phyloP scores from a whole-genome alignment of 2,113 vertebrate genomes.

The Microcebus tavaratra region DNA sequence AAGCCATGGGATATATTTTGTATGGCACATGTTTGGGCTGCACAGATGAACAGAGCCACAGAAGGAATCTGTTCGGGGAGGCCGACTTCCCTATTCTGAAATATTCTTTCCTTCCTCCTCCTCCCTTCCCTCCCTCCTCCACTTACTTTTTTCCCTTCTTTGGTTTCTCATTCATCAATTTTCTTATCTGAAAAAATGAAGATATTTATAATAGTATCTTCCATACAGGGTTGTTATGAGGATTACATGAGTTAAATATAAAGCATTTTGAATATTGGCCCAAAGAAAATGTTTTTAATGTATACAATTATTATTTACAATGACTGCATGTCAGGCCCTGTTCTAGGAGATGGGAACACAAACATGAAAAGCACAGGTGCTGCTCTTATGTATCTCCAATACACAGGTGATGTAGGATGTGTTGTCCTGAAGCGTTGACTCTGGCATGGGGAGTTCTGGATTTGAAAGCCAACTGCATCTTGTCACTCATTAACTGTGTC shows the following conservation, averaged over 20 bases:
- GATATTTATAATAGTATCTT: background rate
- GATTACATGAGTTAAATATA: background rate
- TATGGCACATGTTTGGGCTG: background rate
- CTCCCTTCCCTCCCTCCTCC: background rate
- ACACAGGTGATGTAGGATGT: background rate
- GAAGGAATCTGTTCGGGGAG: background rate
- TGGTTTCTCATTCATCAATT: background rate
- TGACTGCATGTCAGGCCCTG: background rate
- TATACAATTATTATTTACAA: background rate
- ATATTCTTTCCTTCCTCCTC: background rate
- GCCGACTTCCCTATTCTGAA: background rate
- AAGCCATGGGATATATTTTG: background rate
- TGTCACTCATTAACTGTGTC: background rate
- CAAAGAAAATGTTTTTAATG: too few species aligned
- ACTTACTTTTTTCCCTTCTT: background rate
- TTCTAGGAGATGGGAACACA: background rate
- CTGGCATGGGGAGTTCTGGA: background rate
- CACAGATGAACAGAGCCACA: background rate
- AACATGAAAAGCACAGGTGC: background rate
- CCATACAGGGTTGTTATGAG: background rate
- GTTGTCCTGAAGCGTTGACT: background rate
- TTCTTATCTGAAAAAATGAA: background rate
- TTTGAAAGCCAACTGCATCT: background rate
- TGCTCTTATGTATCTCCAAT: background rate
- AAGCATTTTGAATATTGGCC: background rate